These are phyloP conservation scores for Sialis fuliginosa DNA, from an alignment of 2,888 invertebrate species.

Conservation along the genomic window DNA sequence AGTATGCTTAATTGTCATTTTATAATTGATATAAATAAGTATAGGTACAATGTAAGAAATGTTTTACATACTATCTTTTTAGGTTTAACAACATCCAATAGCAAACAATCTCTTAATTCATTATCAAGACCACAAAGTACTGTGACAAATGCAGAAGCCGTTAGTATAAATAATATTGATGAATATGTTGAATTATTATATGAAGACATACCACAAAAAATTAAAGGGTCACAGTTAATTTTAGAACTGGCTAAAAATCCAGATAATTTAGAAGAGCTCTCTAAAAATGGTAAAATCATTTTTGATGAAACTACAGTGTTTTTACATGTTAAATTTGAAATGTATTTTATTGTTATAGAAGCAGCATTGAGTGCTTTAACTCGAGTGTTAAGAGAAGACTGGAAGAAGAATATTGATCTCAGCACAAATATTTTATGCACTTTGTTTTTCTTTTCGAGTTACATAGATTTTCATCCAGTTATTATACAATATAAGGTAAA, in stretches of 20 bases:
- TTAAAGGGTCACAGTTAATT: slow-evolving; percentile 80
- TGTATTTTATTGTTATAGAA: slow-evolving; percentile 36
- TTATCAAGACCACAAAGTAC: slow-evolving; percentile 3
- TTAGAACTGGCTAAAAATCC: slow-evolving; percentile 82
- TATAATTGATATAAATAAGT: not conserved
- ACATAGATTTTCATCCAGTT: slow-evolving; percentile 85
- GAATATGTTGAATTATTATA: slow-evolving; percentile 92
- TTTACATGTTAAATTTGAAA: slow-evolving; percentile 1
- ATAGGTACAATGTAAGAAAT: slow-evolving; percentile 2
- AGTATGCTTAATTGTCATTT: not conserved
- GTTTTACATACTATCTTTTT: slow-evolving; percentile 6
- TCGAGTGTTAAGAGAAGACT: slow-evolving; percentile 90
- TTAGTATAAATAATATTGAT: slow-evolving; percentile 70
- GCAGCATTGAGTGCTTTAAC: slow-evolving; percentile 89
- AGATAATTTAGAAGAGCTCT: slow-evolving; percentile 83
- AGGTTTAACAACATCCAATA: slow-evolving; percentile 11
- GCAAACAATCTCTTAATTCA: slow-evolving; percentile 9
- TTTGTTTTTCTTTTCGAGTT: slow-evolving; percentile 94
- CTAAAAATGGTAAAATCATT: slow-evolving; percentile 62
- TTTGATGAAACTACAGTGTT: not conserved
- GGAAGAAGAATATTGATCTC: slow-evolving; percentile 89
- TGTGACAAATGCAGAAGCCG: slow-evolving; percentile 40
- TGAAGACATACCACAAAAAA: slow-evolving; percentile 85
- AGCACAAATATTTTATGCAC: slow-evolving; percentile 93
- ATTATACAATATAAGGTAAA: slow-evolving; percentile 84